Evolutionary conservation across 2,113 vertebrate species (phyloP).

Genomic region (Oceanodroma tethys): DNA sequence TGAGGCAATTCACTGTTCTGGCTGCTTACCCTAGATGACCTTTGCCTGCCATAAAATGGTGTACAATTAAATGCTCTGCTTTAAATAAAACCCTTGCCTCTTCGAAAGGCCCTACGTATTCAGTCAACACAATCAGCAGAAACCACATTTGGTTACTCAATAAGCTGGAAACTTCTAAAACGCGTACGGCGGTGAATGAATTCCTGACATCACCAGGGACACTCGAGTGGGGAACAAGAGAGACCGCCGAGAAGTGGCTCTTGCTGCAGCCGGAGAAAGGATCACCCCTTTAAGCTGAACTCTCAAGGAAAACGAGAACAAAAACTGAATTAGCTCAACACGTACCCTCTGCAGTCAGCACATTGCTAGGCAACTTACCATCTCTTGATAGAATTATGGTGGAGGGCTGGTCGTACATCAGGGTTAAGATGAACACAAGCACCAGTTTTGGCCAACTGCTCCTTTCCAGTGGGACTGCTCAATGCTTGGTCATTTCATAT

Average conservation of each 20-base stretch:
- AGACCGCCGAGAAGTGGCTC: neutral
- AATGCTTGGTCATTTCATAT: neutral
- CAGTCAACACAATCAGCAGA: conserved; percentile 56
- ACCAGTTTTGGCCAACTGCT: conserved; percentile 56
- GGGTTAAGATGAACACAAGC: conserved; percentile 58
- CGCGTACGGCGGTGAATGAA: neutral
- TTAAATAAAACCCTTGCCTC: conserved; percentile 37
- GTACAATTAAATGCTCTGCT: neutral
- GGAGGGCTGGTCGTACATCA: conserved; percentile 47
- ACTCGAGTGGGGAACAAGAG: conserved; percentile 35
- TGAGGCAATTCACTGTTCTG: neutral
- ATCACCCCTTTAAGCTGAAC: conserved; percentile 45
- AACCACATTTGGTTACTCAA: conserved; percentile 51
- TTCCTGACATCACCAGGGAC: conserved; percentile 45
- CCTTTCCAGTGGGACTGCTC: conserved; percentile 56
- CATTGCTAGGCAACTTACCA: conserved; percentile 60
- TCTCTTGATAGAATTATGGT: conserved; percentile 54
- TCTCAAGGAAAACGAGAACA: conserved; percentile 41
- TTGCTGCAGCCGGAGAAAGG: neutral
- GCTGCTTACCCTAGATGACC: conserved; percentile 23
- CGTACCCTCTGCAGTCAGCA: conserved; percentile 16
- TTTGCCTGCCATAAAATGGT: conserved; percentile 31
- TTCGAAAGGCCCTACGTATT: conserved; percentile 39
- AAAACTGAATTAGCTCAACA: conserved; percentile 54
- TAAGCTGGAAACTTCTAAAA: conserved; percentile 60